Evolutionary conservation across 2,888 invertebrate species (phyloP).

Genomic region (Pterostichus madidus): DNA sequence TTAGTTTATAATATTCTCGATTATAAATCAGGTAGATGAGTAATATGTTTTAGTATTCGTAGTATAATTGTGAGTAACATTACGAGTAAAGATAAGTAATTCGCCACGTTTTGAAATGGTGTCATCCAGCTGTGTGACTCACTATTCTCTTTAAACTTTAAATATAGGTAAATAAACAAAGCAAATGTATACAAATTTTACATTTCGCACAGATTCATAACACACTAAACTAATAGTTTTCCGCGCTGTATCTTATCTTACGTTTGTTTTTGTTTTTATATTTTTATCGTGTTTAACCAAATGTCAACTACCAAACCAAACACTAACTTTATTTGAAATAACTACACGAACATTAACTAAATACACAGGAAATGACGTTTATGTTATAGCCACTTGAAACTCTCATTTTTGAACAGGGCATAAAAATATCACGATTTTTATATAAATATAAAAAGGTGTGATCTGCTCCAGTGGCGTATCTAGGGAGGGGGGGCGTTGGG

Average conservation of each 20-base stretch:
- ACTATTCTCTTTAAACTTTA: conserved; percentile 23
- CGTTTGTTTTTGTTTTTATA: background rate
- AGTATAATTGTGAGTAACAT: conserved; percentile 5
- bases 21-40: background rate
- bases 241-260: conserved; percentile 3
- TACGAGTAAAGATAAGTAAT: conserved; percentile 24
- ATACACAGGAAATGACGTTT: too few relatives aligned
- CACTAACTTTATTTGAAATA: too few relatives aligned
- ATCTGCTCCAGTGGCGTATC: too few relatives aligned
- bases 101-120: conserved; percentile 21
- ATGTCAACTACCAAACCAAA: too few relatives aligned
- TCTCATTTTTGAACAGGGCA: too few relatives aligned
- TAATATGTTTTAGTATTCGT: conserved; percentile 9
- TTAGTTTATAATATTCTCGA: too few relatives aligned
- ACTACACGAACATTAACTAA: too few relatives aligned
- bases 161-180: conserved; percentile 5
- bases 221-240: conserved; percentile 8
- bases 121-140: conserved; percentile 16
- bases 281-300: too few relatives aligned
- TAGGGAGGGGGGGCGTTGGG: too few relatives aligned
- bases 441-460: too few relatives aligned
- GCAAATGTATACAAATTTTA: background rate
- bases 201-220: background rate
- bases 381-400: too few relatives aligned
- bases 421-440: too few relatives aligned